Conservation (phyloP, 2,888 invertebrate species). For the Cinara cedri region DNA sequence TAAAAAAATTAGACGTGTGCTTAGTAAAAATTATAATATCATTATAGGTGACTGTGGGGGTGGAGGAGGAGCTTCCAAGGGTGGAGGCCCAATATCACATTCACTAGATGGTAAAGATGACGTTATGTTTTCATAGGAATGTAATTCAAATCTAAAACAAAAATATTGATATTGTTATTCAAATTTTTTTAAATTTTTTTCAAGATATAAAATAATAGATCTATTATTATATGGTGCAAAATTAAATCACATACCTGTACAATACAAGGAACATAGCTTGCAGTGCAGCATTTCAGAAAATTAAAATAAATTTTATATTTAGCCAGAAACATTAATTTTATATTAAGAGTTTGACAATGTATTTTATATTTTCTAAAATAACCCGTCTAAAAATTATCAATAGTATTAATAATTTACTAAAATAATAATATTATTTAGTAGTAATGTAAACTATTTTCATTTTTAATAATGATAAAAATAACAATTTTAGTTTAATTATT, state of each 20-base stretch:
- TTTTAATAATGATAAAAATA: neutral
- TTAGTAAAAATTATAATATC: constrained; percentile 36
- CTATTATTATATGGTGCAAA: neutral
- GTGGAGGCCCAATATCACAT: constrained; percentile 59
- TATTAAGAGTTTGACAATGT: neutral
- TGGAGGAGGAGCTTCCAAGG: constrained; percentile 59
- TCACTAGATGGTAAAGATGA: constrained; percentile 53
- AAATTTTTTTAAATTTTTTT: neutral
- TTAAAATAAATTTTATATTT: neutral
- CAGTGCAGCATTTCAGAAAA: constrained; percentile 11
- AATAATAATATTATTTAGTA: neutral
- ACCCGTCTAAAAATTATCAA: neutral
- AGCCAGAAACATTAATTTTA: neutral
- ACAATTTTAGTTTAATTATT: neutral
- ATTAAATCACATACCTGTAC: constrained; percentile 10
- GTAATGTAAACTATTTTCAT: neutral
- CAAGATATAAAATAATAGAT: neutral
- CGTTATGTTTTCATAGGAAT: constrained; percentile 53
- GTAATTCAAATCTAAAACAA: constrained; percentile 49
- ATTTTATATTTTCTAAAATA: neutral
- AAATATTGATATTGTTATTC: neutral
- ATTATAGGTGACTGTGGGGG: constrained; percentile 58
- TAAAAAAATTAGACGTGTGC: constrained; percentile 1
- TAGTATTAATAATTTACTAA: too few species aligned
- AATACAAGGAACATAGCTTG: constrained; percentile 7